These are phyloP conservation scores for Gonatopus flavifemur DNA, from an alignment of 1,140 invertebrate genomes.

Conservation along the genomic window DNA sequence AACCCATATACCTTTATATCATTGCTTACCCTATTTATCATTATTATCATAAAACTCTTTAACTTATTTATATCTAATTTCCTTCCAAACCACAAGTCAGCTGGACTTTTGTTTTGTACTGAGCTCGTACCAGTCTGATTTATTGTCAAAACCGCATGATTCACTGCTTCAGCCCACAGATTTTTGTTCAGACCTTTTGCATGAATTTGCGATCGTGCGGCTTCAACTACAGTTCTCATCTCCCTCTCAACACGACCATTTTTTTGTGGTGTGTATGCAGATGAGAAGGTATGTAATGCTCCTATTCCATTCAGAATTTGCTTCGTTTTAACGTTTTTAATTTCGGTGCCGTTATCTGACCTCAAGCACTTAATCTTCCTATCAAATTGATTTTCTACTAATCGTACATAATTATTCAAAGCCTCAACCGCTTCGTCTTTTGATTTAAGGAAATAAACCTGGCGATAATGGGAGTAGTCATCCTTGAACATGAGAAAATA, in stretches of 20 bases:
- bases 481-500: constrained; percentile 31
- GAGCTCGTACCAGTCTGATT: constrained; percentile 9
- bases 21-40: too few relatives aligned
- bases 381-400: too few relatives aligned
- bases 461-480: constrained; percentile 26
- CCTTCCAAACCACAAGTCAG: constrained; percentile 17
- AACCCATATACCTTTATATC: too few relatives aligned
- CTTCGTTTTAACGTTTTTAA: background rate
- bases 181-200: too few relatives aligned
- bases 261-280: constrained; percentile 4
- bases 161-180: too few relatives aligned
- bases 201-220: background rate
- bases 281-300: background rate
- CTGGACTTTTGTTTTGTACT: constrained; percentile 13
- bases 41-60: constrained; percentile 12
- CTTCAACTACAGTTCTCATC: constrained; percentile 3
- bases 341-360: constrained; percentile 18
- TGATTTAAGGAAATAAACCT: constrained; percentile 21
- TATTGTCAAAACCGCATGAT: constrained; percentile 2
- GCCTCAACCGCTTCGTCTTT: constrained; percentile 16
- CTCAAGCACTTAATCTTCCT: background rate
- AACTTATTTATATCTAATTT: constrained; percentile 14
- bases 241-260: constrained; percentile 11
- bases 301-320: constrained; percentile 8
- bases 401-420: too few relatives aligned